phyloP scores from a whole-genome alignment of 2,888 invertebrate genomes.

The Coelinius sp. region DNA sequence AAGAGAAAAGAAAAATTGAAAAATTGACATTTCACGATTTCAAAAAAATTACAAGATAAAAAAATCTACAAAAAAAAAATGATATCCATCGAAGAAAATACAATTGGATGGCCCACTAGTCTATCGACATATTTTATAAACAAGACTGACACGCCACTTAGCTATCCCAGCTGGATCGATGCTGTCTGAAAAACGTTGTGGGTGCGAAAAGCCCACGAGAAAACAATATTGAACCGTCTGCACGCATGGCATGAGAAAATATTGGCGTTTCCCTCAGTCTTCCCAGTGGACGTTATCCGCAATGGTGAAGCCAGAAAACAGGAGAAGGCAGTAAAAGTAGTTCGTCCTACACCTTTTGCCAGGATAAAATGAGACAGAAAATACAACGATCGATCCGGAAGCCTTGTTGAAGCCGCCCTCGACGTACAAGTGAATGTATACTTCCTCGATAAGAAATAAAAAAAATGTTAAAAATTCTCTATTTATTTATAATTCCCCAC shows the following conservation, averaged over 20 bases:
- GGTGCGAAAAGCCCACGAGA: neutral
- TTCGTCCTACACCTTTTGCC: neutral
- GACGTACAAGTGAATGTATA: neutral
- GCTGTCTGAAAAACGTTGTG: neutral
- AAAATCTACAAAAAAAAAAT: neutral
- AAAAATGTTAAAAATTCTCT: no score
- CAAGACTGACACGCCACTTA: constrained; percentile 31
- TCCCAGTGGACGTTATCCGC: neutral
- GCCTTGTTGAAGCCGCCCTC: constrained; percentile 18
- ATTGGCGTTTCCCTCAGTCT: neutral
- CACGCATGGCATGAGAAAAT: neutral
- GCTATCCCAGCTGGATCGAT: neutral
- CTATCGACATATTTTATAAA: constrained; percentile 16
- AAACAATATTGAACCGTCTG: neutral
- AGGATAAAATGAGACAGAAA: constrained; percentile 21
- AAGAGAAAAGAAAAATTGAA: no score
- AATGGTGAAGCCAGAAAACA: neutral
- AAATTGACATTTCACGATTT: no score
- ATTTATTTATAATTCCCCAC: no score
- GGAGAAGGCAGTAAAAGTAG: neutral
- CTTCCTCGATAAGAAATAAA: neutral
- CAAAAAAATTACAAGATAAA: no score
- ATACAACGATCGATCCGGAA: constrained; percentile 24
- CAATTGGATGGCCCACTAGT: neutral
- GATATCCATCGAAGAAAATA: neutral